Conservation (phyloP, 2,113 vertebrate genomes). For the Stomatorhinus ivindoensis region DNA sequence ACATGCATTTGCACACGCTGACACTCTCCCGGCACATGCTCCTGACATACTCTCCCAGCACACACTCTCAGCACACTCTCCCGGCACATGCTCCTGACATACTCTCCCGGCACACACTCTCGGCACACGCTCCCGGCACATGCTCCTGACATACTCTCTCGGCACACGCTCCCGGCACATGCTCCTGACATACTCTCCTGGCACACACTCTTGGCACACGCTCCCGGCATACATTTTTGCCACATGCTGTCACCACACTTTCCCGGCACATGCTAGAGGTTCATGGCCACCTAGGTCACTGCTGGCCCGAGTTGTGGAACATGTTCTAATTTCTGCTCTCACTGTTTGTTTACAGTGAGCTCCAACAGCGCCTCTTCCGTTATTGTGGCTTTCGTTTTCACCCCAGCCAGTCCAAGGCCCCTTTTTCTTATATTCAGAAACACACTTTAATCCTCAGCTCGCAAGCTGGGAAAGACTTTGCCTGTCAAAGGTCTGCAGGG, state of each 20-base stretch:
- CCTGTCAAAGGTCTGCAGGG: not conserved
- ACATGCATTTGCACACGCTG: not conserved
- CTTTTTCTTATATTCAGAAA: not conserved
- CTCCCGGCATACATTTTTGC: too few relatives aligned
- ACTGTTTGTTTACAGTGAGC: not conserved
- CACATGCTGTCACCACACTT: not conserved
- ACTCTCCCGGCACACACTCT: not conserved
- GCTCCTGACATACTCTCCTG: not conserved
- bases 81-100: not conserved
- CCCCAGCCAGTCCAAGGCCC: not conserved
- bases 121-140: not conserved
- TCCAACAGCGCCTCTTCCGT: not conserved
- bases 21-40: not conserved
- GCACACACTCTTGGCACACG: not conserved
- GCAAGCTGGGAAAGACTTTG: not conserved
- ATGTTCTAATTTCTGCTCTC: not conserved
- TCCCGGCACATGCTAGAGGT: not conserved
- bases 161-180: rapidly evolving
- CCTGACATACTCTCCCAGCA: not conserved
- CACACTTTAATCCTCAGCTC: not conserved
- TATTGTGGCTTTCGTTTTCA: not conserved
- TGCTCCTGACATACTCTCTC: not conserved
- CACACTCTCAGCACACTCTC: not conserved
- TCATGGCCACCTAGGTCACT: not conserved
- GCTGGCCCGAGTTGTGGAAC: not conserved